phyloP scores from a whole-genome alignment of 1,140 invertebrate species.

The Brachionus manjavacas region DNA sequence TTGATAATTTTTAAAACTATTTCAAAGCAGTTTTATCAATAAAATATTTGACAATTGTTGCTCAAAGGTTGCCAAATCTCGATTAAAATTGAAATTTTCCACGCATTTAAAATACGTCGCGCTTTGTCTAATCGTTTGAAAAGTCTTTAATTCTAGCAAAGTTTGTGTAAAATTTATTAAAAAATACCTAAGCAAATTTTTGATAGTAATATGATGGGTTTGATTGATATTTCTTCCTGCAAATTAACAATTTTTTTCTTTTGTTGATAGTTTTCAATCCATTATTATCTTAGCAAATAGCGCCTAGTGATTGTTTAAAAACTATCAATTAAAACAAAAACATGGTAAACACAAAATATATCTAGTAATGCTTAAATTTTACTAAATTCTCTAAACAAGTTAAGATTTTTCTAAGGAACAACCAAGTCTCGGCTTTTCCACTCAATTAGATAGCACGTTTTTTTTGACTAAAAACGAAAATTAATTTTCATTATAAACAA shows the following conservation, averaged over 20 bases:
- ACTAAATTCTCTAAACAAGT: background rate
- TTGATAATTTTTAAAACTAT: background rate
- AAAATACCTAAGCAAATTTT: background rate
- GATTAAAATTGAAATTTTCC: background rate
- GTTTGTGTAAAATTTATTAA: background rate
- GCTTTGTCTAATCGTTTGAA: background rate
- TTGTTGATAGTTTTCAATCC: background rate
- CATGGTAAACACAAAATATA: background rate
- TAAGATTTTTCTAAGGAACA: background rate
- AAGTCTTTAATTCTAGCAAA: background rate
- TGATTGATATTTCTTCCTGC: slow-evolving; percentile 1
- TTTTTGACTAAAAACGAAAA: background rate
- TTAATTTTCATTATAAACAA: background rate
- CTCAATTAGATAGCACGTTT: background rate
- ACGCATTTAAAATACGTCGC: background rate
- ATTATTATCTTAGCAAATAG: background rate
- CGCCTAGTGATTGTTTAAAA: background rate
- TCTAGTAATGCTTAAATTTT: background rate
- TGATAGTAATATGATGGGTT: background rate
- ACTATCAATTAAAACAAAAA: background rate
- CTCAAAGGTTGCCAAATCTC: background rate
- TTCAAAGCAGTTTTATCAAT: background rate
- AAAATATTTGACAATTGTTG: background rate
- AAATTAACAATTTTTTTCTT: background rate
- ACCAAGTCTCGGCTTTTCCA: background rate